Evolutionary conservation across 2,797 vertebrate species (phyloP).

Genomic region (Lepilemur septentrionalis): DNA sequence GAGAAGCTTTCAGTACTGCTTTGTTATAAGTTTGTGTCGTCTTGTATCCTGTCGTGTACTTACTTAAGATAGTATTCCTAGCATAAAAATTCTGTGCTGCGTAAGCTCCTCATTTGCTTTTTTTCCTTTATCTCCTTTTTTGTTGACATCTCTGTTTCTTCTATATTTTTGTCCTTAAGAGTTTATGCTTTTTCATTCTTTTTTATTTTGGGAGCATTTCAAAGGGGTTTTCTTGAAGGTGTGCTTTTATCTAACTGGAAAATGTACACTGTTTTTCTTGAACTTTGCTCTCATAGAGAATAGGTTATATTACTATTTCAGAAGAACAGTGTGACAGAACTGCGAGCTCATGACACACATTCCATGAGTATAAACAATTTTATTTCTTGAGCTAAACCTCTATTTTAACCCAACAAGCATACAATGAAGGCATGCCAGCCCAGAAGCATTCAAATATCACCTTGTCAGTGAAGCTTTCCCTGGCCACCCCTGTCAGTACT

Average conservation of each 20-base stretch:
- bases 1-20: slow-evolving; percentile 3
- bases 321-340: neutral
- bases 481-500: neutral
- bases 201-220: slow-evolving; percentile 46
- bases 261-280: neutral
- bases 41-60: slow-evolving; percentile 8
- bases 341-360: neutral
- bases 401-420: neutral
- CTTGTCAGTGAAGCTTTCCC: neutral
- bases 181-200: slow-evolving; percentile 39
- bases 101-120: neutral
- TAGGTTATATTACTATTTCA: slow-evolving; percentile 33
- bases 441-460: slow-evolving; percentile 6
- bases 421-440: neutral
- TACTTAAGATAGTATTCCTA: slow-evolving; percentile 20
- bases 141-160: neutral
- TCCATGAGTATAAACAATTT: slow-evolving; percentile 27
- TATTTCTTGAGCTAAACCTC: neutral
- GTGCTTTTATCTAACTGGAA: slow-evolving; percentile 23
- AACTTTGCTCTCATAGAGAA: neutral
- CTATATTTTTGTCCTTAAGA: neutral
- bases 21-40: slow-evolving; percentile 17
- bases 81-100: slow-evolving; percentile 10
- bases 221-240: slow-evolving; percentile 30
- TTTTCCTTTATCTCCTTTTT: slow-evolving; percentile 26